A percentile compares a stretch with the other conserved stretches of the same genome.
These are phyloP conservation scores for Ochotona curzoniae DNA, from an alignment of 2,113 vertebrate genomes.

Conservation along the genomic window DNA sequence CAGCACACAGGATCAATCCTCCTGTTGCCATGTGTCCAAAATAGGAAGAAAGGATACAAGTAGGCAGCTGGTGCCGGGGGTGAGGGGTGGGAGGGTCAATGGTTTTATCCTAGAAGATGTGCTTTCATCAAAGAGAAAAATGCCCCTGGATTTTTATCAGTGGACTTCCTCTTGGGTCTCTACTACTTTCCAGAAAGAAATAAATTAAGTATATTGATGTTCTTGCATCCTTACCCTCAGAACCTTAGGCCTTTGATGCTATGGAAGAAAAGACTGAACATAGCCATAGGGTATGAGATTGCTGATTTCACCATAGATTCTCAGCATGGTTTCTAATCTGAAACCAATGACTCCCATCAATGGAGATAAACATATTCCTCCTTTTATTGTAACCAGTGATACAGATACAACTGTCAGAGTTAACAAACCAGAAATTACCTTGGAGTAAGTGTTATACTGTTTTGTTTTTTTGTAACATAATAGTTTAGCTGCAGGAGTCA, in stretches of 20 bases:
- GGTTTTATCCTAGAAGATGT: neutral
- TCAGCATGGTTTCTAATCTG: conserved; percentile 22
- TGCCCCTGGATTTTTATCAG: neutral
- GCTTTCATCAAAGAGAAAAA: conserved; percentile 15
- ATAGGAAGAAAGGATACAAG: neutral
- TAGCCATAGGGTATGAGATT: neutral
- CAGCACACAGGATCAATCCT: neutral
- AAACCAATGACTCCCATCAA: neutral
- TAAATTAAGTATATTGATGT: conserved; percentile 47
- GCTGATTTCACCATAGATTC: conserved; percentile 41
- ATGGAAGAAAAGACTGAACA: conserved; percentile 37
- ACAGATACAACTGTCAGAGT: neutral
- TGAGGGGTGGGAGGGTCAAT: neutral
- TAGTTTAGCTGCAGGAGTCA: neutral
- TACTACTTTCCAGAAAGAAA: conserved; percentile 14
- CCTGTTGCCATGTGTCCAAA: neutral
- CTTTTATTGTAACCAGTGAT: conserved; percentile 12
- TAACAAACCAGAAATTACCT: neutral
- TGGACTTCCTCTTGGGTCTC: neutral
- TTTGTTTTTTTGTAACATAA: conserved; percentile 7
- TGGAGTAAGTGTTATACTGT: neutral
- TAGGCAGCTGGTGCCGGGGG: no score
- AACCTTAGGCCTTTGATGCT: conserved; percentile 32
- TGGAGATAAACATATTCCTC: conserved; percentile 4
- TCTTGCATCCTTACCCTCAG: conserved; percentile 34